Percentiles rank a stretch among this genome's conserved stretches.
phyloP scores from a whole-genome alignment of 2,888 invertebrate genomes.

The Cremastobaeus sp. region DNA sequence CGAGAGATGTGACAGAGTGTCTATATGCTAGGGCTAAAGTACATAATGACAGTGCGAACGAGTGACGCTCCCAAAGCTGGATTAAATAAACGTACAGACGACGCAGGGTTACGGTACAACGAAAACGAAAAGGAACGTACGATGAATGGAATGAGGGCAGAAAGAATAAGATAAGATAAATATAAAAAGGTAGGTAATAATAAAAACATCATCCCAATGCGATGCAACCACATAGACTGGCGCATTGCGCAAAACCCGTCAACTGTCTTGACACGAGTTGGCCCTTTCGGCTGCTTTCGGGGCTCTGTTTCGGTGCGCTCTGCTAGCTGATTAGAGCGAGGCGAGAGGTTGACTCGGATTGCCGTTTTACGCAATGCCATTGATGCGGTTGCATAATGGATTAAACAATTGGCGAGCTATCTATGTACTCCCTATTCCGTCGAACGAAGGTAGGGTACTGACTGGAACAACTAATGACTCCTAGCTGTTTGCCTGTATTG shows the following conservation, averaged over 20 bases:
- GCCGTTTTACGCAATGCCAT: constrained; percentile 23
- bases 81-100: constrained; percentile 57
- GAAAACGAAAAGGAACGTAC: constrained; percentile 34
- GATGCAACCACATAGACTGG: constrained; percentile 28
- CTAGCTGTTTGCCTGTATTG: constrained; percentile 77
- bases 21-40: constrained; percentile 57
- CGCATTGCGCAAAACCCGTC: constrained; percentile 13
- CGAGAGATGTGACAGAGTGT: constrained; percentile 54
- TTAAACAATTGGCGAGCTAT: constrained; percentile 66
- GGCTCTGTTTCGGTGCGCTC: too few relatives aligned
- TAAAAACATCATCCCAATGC: constrained; percentile 24
- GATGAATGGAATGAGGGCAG: constrained; percentile 38
- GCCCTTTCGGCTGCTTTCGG: too few relatives aligned
- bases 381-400: constrained; percentile 37
- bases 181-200: constrained; percentile 36
- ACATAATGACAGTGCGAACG: constrained; percentile 60
- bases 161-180: constrained; percentile 46
- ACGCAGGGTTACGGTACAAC: constrained; percentile 38
- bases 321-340: neutral
- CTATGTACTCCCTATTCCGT: constrained; percentile 78
- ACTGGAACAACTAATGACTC: constrained; percentile 78
- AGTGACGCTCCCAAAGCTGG: constrained; percentile 60
- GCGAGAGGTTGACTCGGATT: neutral
- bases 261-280: too few relatives aligned
- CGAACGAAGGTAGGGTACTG: constrained; percentile 77